Conservation (phyloP, 2,113 vertebrate genomes). For the Plotosus lineatus region DNA sequence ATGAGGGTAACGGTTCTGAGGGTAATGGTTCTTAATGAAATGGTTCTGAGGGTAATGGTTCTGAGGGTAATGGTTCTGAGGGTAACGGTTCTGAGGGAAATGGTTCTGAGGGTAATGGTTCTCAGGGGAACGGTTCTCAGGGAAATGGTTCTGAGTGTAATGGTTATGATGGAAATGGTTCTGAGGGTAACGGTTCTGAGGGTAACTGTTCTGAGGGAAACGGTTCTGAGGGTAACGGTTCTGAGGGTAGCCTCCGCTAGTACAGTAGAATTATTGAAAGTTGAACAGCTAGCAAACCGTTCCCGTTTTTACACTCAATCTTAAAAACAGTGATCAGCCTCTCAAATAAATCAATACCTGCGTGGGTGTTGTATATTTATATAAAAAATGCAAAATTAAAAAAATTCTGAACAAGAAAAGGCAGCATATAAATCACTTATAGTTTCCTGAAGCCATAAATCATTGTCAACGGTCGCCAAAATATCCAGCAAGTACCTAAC, state of each 20-base stretch:
- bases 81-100: background rate
- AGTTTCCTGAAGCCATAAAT: constrained; percentile 75
- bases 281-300: background rate
- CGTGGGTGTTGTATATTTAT: constrained; percentile 49
- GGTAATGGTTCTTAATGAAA: too few species aligned
- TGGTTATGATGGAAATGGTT: too few species aligned
- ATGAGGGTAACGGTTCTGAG: background rate
- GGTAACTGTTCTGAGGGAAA: too few species aligned
- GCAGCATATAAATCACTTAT: constrained; percentile 68
- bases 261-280: background rate
- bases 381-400: constrained; percentile 49
- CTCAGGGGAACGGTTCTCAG: background rate
- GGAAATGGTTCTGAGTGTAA: background rate
- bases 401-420: constrained; percentile 29
- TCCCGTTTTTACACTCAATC: background rate
- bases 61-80: background rate
- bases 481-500: constrained; percentile 60
- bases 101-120: too few species aligned
- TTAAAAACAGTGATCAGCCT: background rate
- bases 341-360: background rate
- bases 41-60: too few species aligned
- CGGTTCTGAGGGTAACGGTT: background rate
- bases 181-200: background rate
- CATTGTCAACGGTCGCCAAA: constrained; percentile 73
- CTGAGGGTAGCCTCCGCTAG: too few species aligned